These are phyloP conservation scores for Brachypteracias leptosomus DNA, from an alignment of 2,113 vertebrate genomes.

Conservation along the genomic window DNA sequence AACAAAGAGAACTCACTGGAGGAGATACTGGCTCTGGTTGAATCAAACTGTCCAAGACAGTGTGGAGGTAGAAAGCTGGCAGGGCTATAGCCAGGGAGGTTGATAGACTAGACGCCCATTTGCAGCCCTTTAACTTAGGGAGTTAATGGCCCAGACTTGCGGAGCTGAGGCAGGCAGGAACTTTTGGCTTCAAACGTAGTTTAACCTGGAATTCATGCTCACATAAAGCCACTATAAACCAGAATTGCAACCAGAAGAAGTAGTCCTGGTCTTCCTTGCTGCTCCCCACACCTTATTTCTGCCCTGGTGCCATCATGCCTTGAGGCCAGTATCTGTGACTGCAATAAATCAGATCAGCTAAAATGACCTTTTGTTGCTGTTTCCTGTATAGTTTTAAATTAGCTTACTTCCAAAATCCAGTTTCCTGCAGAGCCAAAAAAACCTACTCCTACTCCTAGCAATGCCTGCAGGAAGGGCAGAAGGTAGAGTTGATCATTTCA, in stretches of 20 bases:
- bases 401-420: background rate
- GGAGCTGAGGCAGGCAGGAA: background rate
- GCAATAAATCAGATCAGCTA: background rate
- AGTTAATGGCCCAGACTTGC: background rate
- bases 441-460: fast-evolving
- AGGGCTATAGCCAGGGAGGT: fast-evolving
- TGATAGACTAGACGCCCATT: background rate
- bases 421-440: background rate
- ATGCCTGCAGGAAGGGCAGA: background rate
- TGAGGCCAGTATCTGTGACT: background rate
- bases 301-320: background rate
- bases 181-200: background rate
- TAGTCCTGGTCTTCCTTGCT: background rate
- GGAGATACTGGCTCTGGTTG: background rate
- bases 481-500: background rate
- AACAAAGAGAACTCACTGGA: background rate
- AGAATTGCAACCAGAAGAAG: background rate
- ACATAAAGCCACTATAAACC: background rate
- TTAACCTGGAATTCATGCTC: background rate
- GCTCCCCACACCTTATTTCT: background rate
- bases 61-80: background rate
- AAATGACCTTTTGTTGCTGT: background rate
- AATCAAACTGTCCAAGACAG: background rate
- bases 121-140: background rate
- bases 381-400: background rate